Evolutionary conservation across 23 tunicate species (phyloP).

Genomic region (Halocynthia roretzi): DNA sequence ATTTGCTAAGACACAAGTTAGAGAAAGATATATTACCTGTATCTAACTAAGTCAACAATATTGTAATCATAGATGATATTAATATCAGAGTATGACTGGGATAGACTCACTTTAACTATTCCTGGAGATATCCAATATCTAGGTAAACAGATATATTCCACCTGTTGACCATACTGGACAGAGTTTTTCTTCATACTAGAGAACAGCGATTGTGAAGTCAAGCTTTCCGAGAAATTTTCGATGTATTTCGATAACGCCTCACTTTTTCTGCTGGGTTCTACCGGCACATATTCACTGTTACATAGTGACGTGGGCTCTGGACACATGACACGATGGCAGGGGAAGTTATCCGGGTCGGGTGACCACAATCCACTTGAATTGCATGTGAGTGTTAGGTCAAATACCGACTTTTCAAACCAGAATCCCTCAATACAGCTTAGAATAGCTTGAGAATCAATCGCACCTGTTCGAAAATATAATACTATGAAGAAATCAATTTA

Average conservation of each 20-base stretch:
- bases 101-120: constrained; percentile 3
- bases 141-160: constrained; percentile 30
- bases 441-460: constrained; percentile 20
- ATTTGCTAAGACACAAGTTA: constrained; percentile 29
- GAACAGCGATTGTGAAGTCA: too few relatives aligned
- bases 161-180: constrained; percentile 8
- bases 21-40: background rate
- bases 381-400: constrained; percentile 14
- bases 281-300: background rate
- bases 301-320: constrained; percentile 17
- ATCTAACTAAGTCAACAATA: background rate
- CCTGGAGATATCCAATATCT: constrained; percentile 45
- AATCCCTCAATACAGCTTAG: constrained; percentile 28
- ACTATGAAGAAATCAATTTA: background rate
- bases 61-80: background rate
- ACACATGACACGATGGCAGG: constrained; percentile 28
- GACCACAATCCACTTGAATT: constrained; percentile 35
- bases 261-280: too few relatives aligned
- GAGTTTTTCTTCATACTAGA: too few relatives aligned
- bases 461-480: background rate
- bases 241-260: too few relatives aligned
- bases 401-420: background rate
- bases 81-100: background rate
- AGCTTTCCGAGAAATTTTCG: too few relatives aligned
- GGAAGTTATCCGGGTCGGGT: constrained; percentile 15